A percentile compares a stretch with the other conserved stretches of the same genome.
These are phyloP conservation scores for Drosophila seclusa DNA, from an alignment of 2,888 invertebrate genomes.

Conservation along the genomic window DNA sequence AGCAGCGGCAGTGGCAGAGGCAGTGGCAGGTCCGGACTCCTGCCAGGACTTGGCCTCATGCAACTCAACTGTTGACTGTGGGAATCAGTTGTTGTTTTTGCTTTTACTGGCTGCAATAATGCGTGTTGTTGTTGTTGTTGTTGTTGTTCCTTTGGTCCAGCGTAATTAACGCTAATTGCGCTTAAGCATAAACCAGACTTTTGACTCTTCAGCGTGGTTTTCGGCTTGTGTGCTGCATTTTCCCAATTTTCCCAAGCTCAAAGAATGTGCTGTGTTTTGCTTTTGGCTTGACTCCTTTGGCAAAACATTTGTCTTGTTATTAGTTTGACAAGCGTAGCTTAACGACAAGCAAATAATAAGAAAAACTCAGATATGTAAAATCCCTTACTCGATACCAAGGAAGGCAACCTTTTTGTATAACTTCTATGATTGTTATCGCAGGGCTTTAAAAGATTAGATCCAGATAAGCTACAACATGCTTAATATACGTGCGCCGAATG, in stretches of 20 bases:
- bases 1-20: conserved; percentile 10
- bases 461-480: neutral
- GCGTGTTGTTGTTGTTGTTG: conserved; percentile 17
- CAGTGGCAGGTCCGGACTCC: conserved; percentile 36
- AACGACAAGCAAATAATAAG: conserved; percentile 7
- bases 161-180: conserved; percentile 76
- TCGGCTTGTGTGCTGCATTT: conserved; percentile 65
- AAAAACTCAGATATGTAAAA: conserved; percentile 11
- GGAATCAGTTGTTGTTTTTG: conserved; percentile 44
- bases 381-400: neutral
- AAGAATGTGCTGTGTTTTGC: conserved; percentile 47
- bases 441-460: neutral
- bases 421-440: neutral
- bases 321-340: conserved; percentile 15
- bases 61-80: conserved; percentile 48
- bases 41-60: conserved; percentile 29
- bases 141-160: conserved; percentile 43
- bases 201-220: conserved; percentile 76
- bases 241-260: conserved; percentile 52
- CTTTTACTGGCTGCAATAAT: conserved; percentile 29
- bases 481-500: neutral
- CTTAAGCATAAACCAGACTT: conserved; percentile 72
- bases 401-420: conserved; percentile 8
- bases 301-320: conserved; percentile 33
- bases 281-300: conserved; percentile 63